phyloP scores from a whole-genome alignment of 2,888 invertebrate genomes.

The Timema podura region DNA sequence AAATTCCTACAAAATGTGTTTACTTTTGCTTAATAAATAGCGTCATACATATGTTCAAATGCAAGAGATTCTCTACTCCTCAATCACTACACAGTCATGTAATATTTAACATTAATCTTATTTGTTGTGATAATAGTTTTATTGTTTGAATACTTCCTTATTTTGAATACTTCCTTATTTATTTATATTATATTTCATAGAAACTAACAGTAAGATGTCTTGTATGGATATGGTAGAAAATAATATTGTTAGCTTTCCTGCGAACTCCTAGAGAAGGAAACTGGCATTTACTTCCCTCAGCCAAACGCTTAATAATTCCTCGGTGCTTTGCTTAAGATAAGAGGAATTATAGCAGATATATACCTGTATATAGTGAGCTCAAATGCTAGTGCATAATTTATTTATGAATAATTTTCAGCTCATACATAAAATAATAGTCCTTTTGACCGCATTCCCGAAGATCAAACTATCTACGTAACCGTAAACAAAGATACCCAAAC shows the following conservation, averaged over 20 bases:
- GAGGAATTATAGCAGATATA: neutral
- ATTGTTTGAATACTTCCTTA: too few species aligned
- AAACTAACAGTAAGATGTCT: too few species aligned
- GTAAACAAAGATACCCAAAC: neutral
- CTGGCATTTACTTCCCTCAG: neutral
- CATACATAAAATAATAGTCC: neutral
- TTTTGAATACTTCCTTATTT: too few species aligned
- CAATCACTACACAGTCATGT: too few species aligned
- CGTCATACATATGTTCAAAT: too few species aligned
- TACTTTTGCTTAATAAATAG: too few species aligned
- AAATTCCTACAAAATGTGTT: too few species aligned
- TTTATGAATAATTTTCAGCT: neutral
- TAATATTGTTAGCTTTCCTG: neutral
- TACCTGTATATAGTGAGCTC: neutral
- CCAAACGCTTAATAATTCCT: neutral
- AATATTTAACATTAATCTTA: too few species aligned
- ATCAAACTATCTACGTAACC: neutral
- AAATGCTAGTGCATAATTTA: neutral
- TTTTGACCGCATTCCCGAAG: neutral
- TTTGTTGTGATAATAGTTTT: too few species aligned
- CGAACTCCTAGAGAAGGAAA: slow-evolving; percentile 2
- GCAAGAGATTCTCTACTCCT: too few species aligned
- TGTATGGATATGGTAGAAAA: neutral
- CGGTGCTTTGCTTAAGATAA: neutral
- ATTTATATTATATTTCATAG: too few species aligned